These are phyloP conservation scores for Carassius auratus DNA, from an alignment of 2,113 vertebrate species.

Conservation along the genomic window DNA sequence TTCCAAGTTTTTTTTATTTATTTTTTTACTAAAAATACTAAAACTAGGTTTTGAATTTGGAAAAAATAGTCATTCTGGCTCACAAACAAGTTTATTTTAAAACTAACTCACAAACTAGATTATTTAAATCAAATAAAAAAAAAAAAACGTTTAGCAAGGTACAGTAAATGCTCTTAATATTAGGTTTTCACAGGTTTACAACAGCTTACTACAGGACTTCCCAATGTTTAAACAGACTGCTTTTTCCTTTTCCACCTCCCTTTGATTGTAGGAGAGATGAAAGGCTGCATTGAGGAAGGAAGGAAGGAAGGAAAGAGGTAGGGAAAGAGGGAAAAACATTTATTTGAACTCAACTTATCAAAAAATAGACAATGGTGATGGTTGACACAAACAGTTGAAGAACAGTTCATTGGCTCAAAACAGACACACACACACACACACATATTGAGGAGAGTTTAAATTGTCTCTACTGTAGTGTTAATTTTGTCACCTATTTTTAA, in stretches of 20 bases:
- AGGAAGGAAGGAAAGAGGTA: not conserved
- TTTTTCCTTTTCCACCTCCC: slow-evolving; percentile 1
- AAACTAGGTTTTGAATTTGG: too few species aligned
- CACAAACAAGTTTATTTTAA: too few species aligned
- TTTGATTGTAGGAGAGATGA: slow-evolving; percentile 11
- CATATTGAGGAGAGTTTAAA: not conserved
- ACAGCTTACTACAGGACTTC: not conserved
- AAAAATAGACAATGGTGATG: not conserved
- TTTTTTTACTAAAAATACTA: too few species aligned
- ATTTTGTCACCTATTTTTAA: too few species aligned
- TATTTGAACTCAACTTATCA: not conserved
- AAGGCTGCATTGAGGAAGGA: slow-evolving; percentile 14
- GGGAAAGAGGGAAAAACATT: not conserved
- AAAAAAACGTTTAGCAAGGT: too few species aligned
- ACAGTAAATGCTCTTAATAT: too few species aligned
- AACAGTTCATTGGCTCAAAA: not conserved
- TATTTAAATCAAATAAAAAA: too few species aligned
- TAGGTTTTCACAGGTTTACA: not conserved
- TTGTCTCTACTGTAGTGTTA: not conserved
- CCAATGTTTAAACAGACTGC: not conserved
- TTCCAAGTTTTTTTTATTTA: too few species aligned
- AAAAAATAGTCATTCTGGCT: too few species aligned
- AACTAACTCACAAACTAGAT: too few species aligned
- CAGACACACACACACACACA: not conserved
- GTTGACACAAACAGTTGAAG: not conserved